Evolutionary conservation across 2,888 invertebrate genomes (phyloP), one percentile per base, ranked within the genome.

Genomic region (Philopedon plagiatum): DNA sequence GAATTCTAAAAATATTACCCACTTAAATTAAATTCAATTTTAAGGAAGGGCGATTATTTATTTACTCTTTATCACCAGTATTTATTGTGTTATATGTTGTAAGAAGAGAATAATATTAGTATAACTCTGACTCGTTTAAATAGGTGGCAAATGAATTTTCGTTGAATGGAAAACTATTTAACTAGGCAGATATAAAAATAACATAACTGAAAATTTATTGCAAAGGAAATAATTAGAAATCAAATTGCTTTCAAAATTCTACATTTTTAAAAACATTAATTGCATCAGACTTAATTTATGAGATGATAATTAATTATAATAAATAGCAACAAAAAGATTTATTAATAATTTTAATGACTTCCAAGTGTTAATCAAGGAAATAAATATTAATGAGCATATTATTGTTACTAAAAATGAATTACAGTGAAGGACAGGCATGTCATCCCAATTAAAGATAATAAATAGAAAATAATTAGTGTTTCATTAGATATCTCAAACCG

Each of bases 381-480:
- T 67, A 67, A 58, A 67, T 67, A 46, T 58, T 67, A 67, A 67
- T 67, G 66, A 67, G 66, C 37, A 37, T 46, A 51, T 67, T 67
- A 67, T 67, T 67, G 58, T 67, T 60, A 56, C 44, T 67, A 67
- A 67, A 67, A 65, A 65, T 65, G 65, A 71, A 71, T 71, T 65
- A 71, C 65, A 56, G 39, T 51, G 65, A 60, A 65, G 71, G 71
- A 71, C 71, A 44, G 57, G 54, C 64, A 60, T 71, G 64, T 64
- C 71, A 58, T 54, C 64, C 71, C 54, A 71, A 71, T 71, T 65
- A 71, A 65, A 71, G 65, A 71, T 58, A 57, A 71, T 71, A 71
- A 71, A 71, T 71, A 71, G 51, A 58, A 56, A 57, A 64, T 71
- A 71, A 71, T 71, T 71, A 71, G 71, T 65, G 71, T 65, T 71